phyloP scores from a whole-genome alignment of 2,888 invertebrate genomes.

The Prostheceraeus crozeri region DNA sequence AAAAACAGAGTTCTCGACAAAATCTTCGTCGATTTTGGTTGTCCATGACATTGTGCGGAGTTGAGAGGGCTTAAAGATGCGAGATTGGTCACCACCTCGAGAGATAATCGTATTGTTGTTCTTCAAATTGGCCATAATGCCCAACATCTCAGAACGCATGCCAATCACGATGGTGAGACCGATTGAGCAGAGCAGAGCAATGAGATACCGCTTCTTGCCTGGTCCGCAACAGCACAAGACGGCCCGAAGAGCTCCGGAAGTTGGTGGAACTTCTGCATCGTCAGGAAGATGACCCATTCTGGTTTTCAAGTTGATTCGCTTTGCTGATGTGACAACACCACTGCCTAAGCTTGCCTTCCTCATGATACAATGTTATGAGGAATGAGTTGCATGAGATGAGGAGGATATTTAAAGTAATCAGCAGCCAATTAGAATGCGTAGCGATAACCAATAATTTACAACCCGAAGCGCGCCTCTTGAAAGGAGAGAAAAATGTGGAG shows the following conservation, averaged over 20 bases:
- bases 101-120: constrained; percentile 26
- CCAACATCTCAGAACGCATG: constrained; percentile 40
- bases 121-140: constrained; percentile 34
- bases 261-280: too few species aligned
- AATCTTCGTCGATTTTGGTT: constrained; percentile 31
- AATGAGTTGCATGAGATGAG: too few species aligned
- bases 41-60: constrained; percentile 38
- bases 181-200: constrained; percentile 37
- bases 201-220: constrained; percentile 37
- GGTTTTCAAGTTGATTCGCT: too few species aligned
- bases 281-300: too few species aligned
- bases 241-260: neutral
- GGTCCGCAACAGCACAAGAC: constrained; percentile 38
- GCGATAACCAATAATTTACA: too few species aligned
- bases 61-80: constrained; percentile 30
- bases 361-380: too few species aligned
- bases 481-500: too few species aligned
- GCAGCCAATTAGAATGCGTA: too few species aligned
- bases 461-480: too few species aligned
- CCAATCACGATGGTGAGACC: constrained; percentile 38
- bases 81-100: constrained; percentile 7
- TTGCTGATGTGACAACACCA: too few species aligned
- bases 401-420: too few species aligned
- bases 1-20: constrained; percentile 37
- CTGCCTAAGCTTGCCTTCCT: too few species aligned